Evolutionary conservation across 2,113 vertebrate species (phyloP), one percentile per base, ranked within the genome.

Genomic region (Spea bombifrons): DNA sequence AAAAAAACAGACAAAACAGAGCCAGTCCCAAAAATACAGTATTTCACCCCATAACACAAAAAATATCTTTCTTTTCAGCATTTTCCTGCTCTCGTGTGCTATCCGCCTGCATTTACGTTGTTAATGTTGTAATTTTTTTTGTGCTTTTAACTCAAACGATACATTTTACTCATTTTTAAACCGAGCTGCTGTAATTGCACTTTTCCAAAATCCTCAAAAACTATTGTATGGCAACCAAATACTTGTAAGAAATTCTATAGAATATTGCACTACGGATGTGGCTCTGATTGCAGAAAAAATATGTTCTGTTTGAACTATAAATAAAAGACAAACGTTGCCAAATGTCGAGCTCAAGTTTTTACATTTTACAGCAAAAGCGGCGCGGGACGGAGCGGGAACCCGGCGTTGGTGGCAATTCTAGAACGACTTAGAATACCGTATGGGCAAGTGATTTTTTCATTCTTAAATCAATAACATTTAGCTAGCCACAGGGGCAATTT

Each of bases 241-340:
- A 91, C 94, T 94, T 95, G 93, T 95, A 95, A 96, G 92, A 97
- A 96, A 96, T 97, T 30, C 96, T 97, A 98, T 92, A 94, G 91
- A 88, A 94, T 92, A 92, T 96, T 96, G 94, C 95, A 96, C 94
- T 93, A 92, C 87, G 87, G 91, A 86, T 86, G 92, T 91, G 84
- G 92, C 87, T 88, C 86, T 92, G 89, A 91, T 91, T 92, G 85
- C 85, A 86, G 86, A 87, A 81, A 84, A 88, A 84, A 82, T 80
- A 80, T 84, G 17, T 71, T 75, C 13, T 84, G 84, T 84, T 86
- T 86, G 88, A 76, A 84, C 8, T 75, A 86, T 53, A 80, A 75
- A 75, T 73, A 71, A 63, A 61, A 75, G 66, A 76, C 63, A 69
- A 71, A 71, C 75, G 85, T 74, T 85, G 86, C 86, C 88, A 82